Percentiles rank a stretch among this genome's conserved stretches.
phyloP scores from a whole-genome alignment of 2,888 invertebrate genomes.

The Zygogramma bicolorata region DNA sequence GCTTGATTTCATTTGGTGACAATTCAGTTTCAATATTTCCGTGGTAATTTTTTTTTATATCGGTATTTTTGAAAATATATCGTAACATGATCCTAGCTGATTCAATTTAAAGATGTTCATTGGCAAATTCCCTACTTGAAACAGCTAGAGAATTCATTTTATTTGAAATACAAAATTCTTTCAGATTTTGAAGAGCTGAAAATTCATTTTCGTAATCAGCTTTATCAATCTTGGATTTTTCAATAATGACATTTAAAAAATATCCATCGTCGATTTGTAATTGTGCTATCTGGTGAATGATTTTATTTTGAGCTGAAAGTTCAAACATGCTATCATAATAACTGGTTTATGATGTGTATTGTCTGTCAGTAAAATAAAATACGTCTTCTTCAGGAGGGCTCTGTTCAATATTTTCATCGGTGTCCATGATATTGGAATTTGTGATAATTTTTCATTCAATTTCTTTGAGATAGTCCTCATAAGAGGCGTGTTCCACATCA shows the following conservation, averaged over 20 bases:
- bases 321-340: neutral
- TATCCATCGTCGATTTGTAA: too few relatives aligned
- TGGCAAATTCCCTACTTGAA: neutral
- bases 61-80: conserved; percentile 42
- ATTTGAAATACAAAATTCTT: neutral
- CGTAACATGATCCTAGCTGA: conserved; percentile 32
- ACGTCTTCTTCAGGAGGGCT: too few relatives aligned
- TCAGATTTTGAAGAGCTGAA: neutral
- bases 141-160: neutral
- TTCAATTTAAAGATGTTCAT: neutral
- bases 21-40: conserved; percentile 27
- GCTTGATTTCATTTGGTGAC: conserved; percentile 37
- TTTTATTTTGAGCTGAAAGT: neutral
- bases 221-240: neutral
- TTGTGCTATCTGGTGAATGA: neutral
- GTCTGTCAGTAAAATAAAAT: neutral
- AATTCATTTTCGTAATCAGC: neutral
- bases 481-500: too few relatives aligned
- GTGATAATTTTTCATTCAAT: neutral
- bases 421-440: neutral
- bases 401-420: neutral
- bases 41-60: conserved; percentile 41
- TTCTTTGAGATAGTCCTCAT: neutral
- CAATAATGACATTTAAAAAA: neutral
- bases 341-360: too few relatives aligned